A percentile compares a stretch with the other conserved stretches of the same genome.
phyloP scores from a whole-genome alignment of 92 coral and sea anemone species.

The Hydrozoanthus gracilis region DNA sequence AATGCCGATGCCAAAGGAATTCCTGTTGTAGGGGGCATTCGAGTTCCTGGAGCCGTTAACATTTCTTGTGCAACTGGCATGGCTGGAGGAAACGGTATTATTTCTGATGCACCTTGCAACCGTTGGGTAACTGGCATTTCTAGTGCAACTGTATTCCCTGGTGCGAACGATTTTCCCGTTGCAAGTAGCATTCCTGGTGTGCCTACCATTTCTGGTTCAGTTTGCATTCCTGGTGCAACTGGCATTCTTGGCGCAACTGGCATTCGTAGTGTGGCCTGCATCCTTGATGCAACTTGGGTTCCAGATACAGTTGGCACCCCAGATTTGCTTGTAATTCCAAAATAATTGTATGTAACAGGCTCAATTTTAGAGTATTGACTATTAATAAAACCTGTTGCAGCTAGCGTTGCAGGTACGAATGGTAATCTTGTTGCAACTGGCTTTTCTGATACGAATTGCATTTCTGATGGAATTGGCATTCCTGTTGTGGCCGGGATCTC shows the following conservation, averaged over 20 bases:
- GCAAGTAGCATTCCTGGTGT: neutral
- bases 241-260: neutral
- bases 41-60: neutral
- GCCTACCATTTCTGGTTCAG: no score
- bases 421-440: neutral
- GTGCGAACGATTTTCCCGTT: neutral
- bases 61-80: neutral
- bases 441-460: neutral
- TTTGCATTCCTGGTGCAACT: neutral
- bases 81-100: slow-evolving; percentile 1
- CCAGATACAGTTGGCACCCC: neutral
- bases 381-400: neutral
- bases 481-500: neutral
- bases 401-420: neutral
- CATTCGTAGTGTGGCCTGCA: neutral
- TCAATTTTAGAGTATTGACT: neutral
- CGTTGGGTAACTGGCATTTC: neutral
- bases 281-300: neutral
- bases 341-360: neutral
- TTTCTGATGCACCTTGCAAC: slow-evolving; percentile 1
- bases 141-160: neutral
- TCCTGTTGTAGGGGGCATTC: neutral
- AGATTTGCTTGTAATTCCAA: neutral
- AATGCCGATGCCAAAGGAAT: neutral
- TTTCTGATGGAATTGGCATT: neutral